Evolutionary conservation across 2,113 vertebrate genomes (phyloP).

Genomic region (Notechis scutatus): DNA sequence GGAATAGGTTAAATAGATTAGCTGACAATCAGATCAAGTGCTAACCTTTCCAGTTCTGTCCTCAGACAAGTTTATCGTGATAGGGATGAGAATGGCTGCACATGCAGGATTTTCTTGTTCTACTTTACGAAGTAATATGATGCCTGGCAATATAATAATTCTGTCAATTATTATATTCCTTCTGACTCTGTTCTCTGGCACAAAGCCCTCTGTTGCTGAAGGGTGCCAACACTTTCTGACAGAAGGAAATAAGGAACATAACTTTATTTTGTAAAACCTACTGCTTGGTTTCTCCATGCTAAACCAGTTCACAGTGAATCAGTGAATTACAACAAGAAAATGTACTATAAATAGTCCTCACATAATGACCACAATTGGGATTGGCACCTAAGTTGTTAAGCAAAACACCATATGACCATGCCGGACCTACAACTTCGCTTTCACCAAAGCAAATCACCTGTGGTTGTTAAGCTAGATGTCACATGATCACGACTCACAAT

Average conservation of each 20-base stretch:
- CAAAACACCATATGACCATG: background rate
- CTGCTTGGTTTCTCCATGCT: background rate
- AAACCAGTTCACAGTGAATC: background rate
- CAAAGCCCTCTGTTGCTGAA: background rate
- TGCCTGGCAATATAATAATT: background rate
- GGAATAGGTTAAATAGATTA: background rate
- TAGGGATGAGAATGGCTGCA: background rate
- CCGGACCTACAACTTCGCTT: background rate
- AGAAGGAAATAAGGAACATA: background rate
- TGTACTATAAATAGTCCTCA: background rate
- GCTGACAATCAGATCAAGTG: background rate
- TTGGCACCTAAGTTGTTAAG: background rate
- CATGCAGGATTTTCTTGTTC: background rate
- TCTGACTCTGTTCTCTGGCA: background rate
- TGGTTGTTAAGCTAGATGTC: background rate
- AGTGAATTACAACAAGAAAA: background rate
- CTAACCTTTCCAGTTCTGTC: background rate
- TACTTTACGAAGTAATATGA: background rate
- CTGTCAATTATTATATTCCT: background rate
- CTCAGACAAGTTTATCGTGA: background rate
- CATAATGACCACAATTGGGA: background rate
- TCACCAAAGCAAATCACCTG: background rate
- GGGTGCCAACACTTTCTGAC: background rate
- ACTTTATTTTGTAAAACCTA: background rate
- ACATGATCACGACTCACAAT: background rate